These are phyloP conservation scores for Nothura maculosa DNA, from an alignment of 2,797 vertebrate species.

Conservation along the genomic window DNA sequence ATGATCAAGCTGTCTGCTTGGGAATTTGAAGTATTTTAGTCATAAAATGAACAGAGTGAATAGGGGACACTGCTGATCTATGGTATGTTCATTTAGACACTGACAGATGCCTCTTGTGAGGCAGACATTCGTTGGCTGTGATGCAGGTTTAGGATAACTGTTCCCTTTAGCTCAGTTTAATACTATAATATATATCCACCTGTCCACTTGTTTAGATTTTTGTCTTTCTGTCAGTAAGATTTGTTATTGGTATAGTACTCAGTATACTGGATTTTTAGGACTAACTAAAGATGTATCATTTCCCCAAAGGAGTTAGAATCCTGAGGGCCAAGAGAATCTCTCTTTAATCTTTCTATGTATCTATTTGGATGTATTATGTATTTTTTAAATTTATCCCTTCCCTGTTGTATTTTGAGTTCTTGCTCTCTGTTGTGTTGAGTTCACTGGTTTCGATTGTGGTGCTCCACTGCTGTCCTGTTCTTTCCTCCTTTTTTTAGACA, in stretches of 20 bases:
- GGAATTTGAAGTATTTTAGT: background rate
- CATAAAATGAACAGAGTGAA: background rate
- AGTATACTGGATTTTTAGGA: background rate
- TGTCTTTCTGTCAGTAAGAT: background rate
- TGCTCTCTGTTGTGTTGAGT: background rate
- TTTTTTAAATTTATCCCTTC: background rate
- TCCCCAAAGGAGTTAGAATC: background rate
- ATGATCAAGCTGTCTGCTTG: background rate
- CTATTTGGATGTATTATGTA: background rate
- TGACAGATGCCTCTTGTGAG: background rate
- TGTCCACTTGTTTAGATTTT: background rate
- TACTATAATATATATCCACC: background rate
- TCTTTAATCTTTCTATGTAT: background rate
- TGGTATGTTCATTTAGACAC: background rate
- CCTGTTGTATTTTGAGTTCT: background rate
- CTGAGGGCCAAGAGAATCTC: background rate
- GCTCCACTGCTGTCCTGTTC: background rate
- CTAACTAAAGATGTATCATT: background rate
- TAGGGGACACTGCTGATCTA: background rate
- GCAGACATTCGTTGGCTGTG: background rate
- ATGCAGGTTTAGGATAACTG: background rate
- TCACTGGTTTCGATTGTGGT: background rate
- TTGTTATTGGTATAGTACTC: background rate
- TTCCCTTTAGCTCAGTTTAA: background rate
- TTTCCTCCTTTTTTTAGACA: background rate